Base-by-base conservation (phyloP, 2,113 vertebrate species). In the Arothron firmamentum region DNA sequence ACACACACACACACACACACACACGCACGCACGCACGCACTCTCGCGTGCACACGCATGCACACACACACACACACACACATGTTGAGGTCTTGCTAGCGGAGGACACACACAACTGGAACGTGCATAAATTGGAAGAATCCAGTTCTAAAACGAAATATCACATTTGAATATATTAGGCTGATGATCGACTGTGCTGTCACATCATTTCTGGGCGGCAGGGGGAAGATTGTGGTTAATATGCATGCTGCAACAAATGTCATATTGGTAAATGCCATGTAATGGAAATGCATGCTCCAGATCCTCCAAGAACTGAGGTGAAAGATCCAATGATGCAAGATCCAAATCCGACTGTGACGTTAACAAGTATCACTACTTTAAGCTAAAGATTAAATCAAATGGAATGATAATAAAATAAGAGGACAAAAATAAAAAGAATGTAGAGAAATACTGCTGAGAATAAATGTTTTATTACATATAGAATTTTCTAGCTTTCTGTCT, bases 221-320 rank as follows among this genome's bases (percentile, higher is more conserved):
- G 13, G 21, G 6, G 17, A 21, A 18, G 14, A 21, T 11, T n/a
- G 15, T 15, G 61, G 45, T 63, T 66, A 48, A 52, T 31, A 62
- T 47, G 58, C 23, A 62, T 56, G 21, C 56, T 52, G 19, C 34
- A 45, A 72, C 31, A 61, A 51, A 66, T 1, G 19, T 31, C 20
- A 50, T 62, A 47, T 28, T 50, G 20, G 23, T 52, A 76, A 78
- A 77, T 15, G 56, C 45, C 71, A 71, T 15, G 28, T 42, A 52
- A 79, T 70, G 59, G 31, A 78, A 71, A 73, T 72, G 59, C n/a
- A 21, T 23, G 31, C 31, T 56, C 59, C 52, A 54, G 21, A 49
- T 21, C 46, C 11, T 48, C 3, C 53, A 50, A 52, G 8, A 19
- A 19, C 25, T 23, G 9, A 54, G n/a, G 12, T 59, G 54, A 58